Evolutionary conservation across 2,113 vertebrate genomes (phyloP).

Genomic region (Silurus glanis): DNA sequence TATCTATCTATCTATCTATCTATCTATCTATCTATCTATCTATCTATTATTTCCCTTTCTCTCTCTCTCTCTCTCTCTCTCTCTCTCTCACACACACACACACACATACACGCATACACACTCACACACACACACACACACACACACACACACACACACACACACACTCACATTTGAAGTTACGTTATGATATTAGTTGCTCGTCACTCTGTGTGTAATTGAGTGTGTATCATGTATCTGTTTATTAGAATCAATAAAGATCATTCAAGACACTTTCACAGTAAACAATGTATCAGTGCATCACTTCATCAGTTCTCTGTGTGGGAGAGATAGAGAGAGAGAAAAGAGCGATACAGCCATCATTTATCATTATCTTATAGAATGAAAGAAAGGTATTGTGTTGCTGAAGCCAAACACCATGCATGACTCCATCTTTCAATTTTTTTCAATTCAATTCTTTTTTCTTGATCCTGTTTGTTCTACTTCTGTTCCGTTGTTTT

Average conservation of each 20-base stretch:
- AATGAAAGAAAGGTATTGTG: not conserved
- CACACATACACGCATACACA: too few relatives aligned
- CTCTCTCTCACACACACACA: not conserved
- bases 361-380: not conserved
- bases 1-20: not conserved
- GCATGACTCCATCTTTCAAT: not conserved
- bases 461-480: not conserved
- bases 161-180: not conserved
- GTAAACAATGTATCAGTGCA: conserved; percentile 5
- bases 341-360: not conserved
- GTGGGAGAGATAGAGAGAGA: not conserved
- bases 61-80: not conserved
- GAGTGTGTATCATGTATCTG: not conserved
- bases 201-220: not conserved
- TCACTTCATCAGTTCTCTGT: not conserved
- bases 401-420: not conserved
- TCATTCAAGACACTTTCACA: not conserved
- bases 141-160: too few relatives aligned
- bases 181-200: conserved; percentile 2
- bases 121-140: too few relatives aligned
- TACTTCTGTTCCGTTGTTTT: not conserved
- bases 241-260: not conserved
- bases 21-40: not conserved
- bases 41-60: not conserved
- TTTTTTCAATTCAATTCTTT: not conserved